phyloP scores from a whole-genome alignment of 1,140 invertebrate species.

The Heterodera schachtii region DNA sequence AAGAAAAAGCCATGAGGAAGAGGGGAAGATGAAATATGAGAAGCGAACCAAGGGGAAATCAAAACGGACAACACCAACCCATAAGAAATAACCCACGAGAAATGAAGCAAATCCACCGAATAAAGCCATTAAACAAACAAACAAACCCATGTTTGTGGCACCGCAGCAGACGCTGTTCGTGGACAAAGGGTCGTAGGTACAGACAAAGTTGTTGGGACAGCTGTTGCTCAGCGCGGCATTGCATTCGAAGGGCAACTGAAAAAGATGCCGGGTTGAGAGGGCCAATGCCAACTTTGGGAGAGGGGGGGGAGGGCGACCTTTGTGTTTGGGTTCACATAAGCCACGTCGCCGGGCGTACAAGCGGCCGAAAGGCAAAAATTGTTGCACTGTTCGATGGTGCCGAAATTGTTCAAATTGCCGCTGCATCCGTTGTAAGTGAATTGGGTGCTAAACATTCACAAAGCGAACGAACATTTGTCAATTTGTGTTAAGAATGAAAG shows the following conservation, averaged over 20 bases:
- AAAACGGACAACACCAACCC: too few species aligned
- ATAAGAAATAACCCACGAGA: background rate
- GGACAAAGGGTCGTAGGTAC: slow-evolving; percentile 63
- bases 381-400: slow-evolving; percentile 62
- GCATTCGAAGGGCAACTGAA: slow-evolving; percentile 58
- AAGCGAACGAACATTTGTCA: background rate
- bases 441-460: slow-evolving; percentile 47
- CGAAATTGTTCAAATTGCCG: slow-evolving; percentile 59
- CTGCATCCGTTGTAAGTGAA: slow-evolving; percentile 65
- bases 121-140: too few species aligned
- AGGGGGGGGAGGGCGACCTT: slow-evolving; percentile 31
- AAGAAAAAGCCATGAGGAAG: too few species aligned
- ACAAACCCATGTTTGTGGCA: slow-evolving; percentile 62
- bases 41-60: background rate
- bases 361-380: slow-evolving; percentile 64
- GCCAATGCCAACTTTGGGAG: background rate
- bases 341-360: slow-evolving; percentile 63
- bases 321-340: slow-evolving; percentile 64
- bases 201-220: slow-evolving; percentile 60
- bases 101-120: background rate
- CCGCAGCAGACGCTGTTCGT: slow-evolving; percentile 63
- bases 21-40: background rate
- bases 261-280: background rate
- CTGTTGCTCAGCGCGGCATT: slow-evolving; percentile 62
- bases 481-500: background rate